These are phyloP conservation scores for Cuculus canorus DNA, from an alignment of 2,797 vertebrate species.

Conservation along the genomic window DNA sequence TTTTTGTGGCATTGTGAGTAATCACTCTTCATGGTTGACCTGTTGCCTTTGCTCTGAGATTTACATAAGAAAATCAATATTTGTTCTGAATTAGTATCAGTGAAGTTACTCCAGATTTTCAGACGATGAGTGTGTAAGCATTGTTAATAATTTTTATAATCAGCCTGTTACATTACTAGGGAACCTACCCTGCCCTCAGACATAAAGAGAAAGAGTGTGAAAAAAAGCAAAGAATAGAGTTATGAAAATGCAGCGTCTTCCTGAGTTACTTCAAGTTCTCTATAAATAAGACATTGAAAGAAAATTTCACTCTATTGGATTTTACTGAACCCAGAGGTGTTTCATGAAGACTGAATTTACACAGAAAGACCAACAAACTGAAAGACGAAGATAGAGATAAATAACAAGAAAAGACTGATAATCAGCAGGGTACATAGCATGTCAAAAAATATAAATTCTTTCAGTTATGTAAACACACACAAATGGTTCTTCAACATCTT, in stretches of 20 bases:
- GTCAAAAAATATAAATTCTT: background rate
- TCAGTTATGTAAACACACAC: background rate
- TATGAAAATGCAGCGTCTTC: background rate
- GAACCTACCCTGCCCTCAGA: background rate
- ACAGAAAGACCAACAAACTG: background rate
- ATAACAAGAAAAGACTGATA: background rate
- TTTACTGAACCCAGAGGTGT: background rate
- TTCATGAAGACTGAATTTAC: background rate
- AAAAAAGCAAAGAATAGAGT: background rate
- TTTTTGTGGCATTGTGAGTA: background rate
- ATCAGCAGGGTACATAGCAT: background rate
- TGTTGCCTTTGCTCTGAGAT: background rate
- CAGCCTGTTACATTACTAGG: background rate
- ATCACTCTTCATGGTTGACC: accelerated
- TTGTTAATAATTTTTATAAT: background rate
- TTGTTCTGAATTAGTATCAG: background rate
- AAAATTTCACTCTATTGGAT: background rate
- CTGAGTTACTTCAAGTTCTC: background rate
- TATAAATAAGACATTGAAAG: background rate
- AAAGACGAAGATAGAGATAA: background rate
- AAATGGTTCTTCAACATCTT: background rate
- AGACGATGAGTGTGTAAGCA: background rate
- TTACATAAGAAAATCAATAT: background rate
- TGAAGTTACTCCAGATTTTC: background rate
- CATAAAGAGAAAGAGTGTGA: background rate